A percentile compares a stretch with the other conserved stretches of the same genome.
These are phyloP conservation scores for Cheilosia vulpina DNA, from an alignment of 2,888 invertebrate genomes.

Conservation along the genomic window DNA sequence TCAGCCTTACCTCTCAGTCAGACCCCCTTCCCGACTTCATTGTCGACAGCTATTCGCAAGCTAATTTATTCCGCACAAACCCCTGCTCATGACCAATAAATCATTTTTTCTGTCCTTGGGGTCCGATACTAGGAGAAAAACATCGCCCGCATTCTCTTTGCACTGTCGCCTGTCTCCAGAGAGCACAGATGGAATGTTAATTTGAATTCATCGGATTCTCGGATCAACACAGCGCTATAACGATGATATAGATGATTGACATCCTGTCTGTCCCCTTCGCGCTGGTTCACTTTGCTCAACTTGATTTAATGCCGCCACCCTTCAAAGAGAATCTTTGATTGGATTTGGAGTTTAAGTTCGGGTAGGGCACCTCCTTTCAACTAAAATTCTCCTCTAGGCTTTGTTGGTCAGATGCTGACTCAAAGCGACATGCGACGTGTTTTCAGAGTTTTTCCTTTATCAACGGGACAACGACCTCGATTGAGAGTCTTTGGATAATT, in stretches of 20 bases:
- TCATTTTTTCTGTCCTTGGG: conserved; percentile 26
- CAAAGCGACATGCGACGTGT: conserved; percentile 7
- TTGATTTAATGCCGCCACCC: not conserved
- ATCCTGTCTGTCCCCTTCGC: conserved; percentile 7
- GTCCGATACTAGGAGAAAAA: not conserved
- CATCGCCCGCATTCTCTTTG: not conserved
- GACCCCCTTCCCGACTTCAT: too few relatives aligned
- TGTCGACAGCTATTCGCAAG: not conserved
- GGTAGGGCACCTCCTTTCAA: not conserved
- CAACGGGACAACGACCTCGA: conserved; percentile 24
- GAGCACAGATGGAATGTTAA: conserved; percentile 36
- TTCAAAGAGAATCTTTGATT: conserved; percentile 34
- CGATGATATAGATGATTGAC: conserved; percentile 26
- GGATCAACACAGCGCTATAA: conserved; percentile 4
- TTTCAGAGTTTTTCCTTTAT: not conserved
- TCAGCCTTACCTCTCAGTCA: too few relatives aligned
- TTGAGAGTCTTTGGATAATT: conserved; percentile 29
- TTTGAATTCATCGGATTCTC: conserved; percentile 38
- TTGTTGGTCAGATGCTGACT: not conserved
- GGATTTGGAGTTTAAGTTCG: conserved; percentile 32
- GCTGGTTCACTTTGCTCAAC: not conserved
- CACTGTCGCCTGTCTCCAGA: not conserved
- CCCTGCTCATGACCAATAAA: conserved; percentile 41
- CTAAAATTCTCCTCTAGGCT: too few relatives aligned
- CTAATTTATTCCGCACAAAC: conserved; percentile 35